Evolutionary conservation across 2,888 invertebrate species (phyloP).

Genomic region (Apodemia zela): DNA sequence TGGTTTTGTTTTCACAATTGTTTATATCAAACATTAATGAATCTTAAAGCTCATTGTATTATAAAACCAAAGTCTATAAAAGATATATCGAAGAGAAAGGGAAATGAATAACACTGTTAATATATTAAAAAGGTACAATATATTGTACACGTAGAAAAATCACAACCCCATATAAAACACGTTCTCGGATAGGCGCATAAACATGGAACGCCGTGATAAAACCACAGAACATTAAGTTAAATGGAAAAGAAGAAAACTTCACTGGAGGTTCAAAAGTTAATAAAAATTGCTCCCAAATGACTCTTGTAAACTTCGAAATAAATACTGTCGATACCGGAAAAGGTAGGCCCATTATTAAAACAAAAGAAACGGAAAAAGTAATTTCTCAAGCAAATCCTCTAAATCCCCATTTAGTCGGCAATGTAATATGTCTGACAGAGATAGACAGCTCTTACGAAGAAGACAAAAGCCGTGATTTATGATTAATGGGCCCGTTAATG

Average conservation of each 20-base stretch:
- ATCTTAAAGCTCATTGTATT: no score
- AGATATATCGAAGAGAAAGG: neutral
- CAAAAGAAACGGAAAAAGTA: constrained; percentile 70
- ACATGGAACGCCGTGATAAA: constrained; percentile 55
- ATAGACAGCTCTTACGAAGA: constrained; percentile 31
- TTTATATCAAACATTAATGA: no score
- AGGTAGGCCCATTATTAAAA: constrained; percentile 42
- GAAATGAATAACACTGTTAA: neutral
- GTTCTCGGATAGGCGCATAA: constrained; percentile 44
- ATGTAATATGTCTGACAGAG: constrained; percentile 42
- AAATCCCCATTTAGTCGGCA: constrained; percentile 45
- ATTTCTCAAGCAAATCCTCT: constrained; percentile 75
- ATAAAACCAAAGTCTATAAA: no score
- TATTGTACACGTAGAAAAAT: constrained; percentile 10
- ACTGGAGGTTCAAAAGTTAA: constrained; percentile 61
- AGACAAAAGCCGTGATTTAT: constrained; percentile 41
- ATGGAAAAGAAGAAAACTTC: constrained; percentile 54
- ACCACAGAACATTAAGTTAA: constrained; percentile 54
- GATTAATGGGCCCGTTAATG: constrained; percentile 59
- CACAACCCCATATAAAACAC: constrained; percentile 8
- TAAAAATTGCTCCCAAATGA: constrained; percentile 73
- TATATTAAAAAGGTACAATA: constrained; percentile 9
- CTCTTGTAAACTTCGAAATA: constrained; percentile 59
- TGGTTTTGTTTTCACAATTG: no score
- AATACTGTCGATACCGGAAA: constrained; percentile 54